Conservation (phyloP, 1,140 invertebrate species). For the Caenorhabditis remanei region DNA sequence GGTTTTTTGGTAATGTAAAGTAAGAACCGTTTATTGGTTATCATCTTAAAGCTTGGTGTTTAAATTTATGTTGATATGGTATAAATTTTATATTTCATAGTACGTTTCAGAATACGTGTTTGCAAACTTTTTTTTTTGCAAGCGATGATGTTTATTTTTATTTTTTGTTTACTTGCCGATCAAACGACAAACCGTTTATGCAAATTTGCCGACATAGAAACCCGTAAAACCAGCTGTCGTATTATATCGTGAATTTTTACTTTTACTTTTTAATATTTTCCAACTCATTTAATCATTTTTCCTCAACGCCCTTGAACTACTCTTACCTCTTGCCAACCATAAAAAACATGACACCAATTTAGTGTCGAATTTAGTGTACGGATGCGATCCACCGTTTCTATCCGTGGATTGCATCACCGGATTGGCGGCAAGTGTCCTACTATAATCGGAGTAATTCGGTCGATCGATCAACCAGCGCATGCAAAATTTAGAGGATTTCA, state of each 20-base stretch:
- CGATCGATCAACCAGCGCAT: slow-evolving; percentile 53
- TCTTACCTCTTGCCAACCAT: background rate
- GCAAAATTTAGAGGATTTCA: slow-evolving; percentile 49
- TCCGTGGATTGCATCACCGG: slow-evolving; percentile 37
- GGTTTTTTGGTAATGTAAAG: background rate
- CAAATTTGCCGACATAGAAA: background rate
- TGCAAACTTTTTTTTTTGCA: background rate
- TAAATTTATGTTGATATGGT: background rate
- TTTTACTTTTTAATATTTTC: background rate
- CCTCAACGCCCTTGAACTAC: slow-evolving; percentile 21
- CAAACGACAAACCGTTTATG: slow-evolving; percentile 8
- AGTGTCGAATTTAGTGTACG: background rate
- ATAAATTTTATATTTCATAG: background rate
- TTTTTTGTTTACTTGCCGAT: background rate
- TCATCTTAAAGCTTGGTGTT: background rate
- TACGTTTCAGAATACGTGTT: background rate
- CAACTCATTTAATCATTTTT: background rate
- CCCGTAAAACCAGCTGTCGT: slow-evolving; percentile 23
- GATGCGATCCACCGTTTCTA: slow-evolving; percentile 3
- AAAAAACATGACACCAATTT: slow-evolving; percentile 41
- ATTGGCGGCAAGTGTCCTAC: slow-evolving; percentile 32
- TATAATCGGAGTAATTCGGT: slow-evolving; percentile 50
- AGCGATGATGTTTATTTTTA: background rate
- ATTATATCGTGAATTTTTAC: background rate
- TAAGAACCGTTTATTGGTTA: too few species aligned